Conservation (phyloP, 2,113 vertebrate species). For the Sprattus sprattus region DNA sequence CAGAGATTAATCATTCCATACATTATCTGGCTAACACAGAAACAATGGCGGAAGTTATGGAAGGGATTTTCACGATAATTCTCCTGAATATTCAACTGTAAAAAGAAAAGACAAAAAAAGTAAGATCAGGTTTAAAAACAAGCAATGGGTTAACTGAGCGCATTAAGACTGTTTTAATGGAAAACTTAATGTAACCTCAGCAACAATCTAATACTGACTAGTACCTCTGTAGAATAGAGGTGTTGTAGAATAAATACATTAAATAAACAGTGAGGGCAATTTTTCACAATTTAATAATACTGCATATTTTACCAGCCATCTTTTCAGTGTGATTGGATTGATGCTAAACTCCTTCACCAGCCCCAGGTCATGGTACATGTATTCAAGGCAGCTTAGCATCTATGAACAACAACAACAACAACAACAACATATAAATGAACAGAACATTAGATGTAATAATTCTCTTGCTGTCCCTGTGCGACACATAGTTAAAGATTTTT, state of each 20-base stretch:
- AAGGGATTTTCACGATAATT: conserved; percentile 97
- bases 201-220: not conserved
- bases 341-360: conserved; percentile 93
- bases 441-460: not conserved
- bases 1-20: conserved; percentile 96
- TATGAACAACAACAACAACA: conserved; percentile 52
- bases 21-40: conserved; percentile 99
- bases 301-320: conserved; percentile 87
- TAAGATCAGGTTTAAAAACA: not conserved
- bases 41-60: conserved; percentile 98
- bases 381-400: conserved; percentile 98
- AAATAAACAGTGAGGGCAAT: not conserved
- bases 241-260: not conserved
- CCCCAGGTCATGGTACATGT: conserved; percentile 96
- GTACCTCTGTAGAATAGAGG: not conserved
- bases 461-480: not conserved
- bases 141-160: not conserved
- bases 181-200: not conserved
- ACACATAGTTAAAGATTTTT: not conserved
- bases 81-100: conserved; percentile 88
- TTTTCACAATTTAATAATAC: not conserved
- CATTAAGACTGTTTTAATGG: not conserved
- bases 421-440: not conserved
- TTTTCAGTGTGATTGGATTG: conserved; percentile 90
- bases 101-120: not conserved